Percentiles rank a stretch among this genome's conserved stretches.
phyloP scores from a whole-genome alignment of 2,888 invertebrate genomes.

The Ormyrus thymus region DNA sequence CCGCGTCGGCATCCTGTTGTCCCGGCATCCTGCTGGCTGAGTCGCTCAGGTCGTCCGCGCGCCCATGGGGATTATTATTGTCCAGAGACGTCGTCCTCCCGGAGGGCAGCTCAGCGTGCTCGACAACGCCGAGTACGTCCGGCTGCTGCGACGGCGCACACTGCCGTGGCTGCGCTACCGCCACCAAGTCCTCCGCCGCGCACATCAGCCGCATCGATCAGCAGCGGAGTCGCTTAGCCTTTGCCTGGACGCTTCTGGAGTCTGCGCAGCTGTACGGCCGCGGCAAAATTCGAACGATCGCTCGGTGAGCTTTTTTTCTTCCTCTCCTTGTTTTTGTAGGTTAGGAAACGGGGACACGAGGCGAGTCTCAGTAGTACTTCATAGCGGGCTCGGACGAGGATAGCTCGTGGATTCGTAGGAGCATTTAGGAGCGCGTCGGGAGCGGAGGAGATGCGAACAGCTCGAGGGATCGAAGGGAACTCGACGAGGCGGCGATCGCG shows the following conservation, averaged over 20 bases:
- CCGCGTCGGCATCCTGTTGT: constrained; percentile 66
- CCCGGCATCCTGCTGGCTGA: constrained; percentile 65
- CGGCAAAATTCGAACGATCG: constrained; percentile 16
- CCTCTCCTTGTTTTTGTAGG: not conserved
- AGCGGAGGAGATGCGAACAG: constrained; percentile 4
- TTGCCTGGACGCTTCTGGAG: not conserved
- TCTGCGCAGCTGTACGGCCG: not conserved
- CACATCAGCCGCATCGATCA: constrained; percentile 55
- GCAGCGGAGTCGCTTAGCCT: not conserved
- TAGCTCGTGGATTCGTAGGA: no score
- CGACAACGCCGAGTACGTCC: constrained; percentile 11
- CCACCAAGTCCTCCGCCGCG: constrained; percentile 32
- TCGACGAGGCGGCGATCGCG: not conserved
- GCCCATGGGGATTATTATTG: not conserved
- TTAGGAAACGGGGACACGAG: not conserved
- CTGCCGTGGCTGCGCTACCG: constrained; percentile 18
- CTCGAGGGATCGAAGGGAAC: constrained; percentile 23
- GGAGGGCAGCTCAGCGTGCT: constrained; percentile 51
- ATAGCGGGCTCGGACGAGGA: no score
- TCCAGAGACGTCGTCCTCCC: not conserved
- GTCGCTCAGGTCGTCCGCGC: constrained; percentile 62
- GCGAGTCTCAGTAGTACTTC: no score
- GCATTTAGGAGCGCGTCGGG: no score
- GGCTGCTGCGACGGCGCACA: constrained; percentile 32
- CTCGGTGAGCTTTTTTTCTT: not conserved